Base-by-base conservation (phyloP, 2,888 invertebrate genomes). In the Phaonia tiefii region DNA sequence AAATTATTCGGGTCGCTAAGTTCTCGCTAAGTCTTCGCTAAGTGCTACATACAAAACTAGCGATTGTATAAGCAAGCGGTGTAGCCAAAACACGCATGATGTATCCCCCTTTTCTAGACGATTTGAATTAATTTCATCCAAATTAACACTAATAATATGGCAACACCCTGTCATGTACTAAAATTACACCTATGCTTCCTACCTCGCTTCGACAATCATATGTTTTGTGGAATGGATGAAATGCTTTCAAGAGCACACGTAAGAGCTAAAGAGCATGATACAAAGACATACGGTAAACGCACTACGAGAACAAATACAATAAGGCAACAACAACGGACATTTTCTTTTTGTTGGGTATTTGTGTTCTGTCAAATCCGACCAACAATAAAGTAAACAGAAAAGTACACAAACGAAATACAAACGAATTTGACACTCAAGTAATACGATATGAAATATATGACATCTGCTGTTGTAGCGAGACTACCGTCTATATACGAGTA, bases 401-500 rank as follows among this genome's bases (percentile, higher is more conserved):
- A 77, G 51, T 66, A 72, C 65, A 78, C 54, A 71, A 71, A 71
- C 22, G 65, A 51, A 39, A 46, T 44, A 44, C 39, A 17, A 71
- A 56, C 15, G 42, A 20, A n/a, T n/a, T n/a, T n/a, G n/a, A n/a
- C n/a, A n/a, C n/a, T n/a, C 69, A 69, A 42, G 39, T 42, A 72
- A 71, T 70, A 75, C 74, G 78, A 75, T 75, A 69, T 81, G 75
- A 74, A 72, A 72, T n/a, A n/a, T n/a, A n/a, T n/a, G n/a, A n/a
- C n/a, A n/a, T n/a, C n/a, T n/a, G n/a, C n/a, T n/a, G n/a, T n/a
- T n/a, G n/a, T n/a, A n/a, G n/a, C n/a, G n/a, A n/a, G n/a, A n/a
- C n/a, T n/a, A n/a, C n/a, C n/a, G n/a, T n/a, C n/a, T n/a, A n/a
- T n/a, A n/a, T n/a, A n/a, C n/a, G n/a, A n/a, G n/a, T n/a, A n/a